These are phyloP conservation scores for Alviniconcha marisindica DNA, from an alignment of 1,140 invertebrate genomes.

Conservation along the genomic window DNA sequence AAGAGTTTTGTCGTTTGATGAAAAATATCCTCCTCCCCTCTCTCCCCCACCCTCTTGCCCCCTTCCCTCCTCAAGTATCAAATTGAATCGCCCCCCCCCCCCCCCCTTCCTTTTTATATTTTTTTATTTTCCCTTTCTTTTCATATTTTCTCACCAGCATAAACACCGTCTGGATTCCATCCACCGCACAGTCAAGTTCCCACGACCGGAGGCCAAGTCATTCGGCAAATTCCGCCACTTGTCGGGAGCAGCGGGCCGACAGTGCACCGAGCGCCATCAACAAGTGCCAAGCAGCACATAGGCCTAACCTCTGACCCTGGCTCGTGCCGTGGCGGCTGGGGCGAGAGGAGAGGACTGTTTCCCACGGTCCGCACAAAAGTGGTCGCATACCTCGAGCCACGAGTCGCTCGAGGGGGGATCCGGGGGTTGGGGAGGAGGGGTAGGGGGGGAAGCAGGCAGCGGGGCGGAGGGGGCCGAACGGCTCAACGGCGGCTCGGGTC, in stretches of 20 bases:
- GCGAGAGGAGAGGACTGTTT: constrained; percentile 1
- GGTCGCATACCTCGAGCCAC: constrained; percentile 31
- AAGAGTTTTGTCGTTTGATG: too few relatives aligned
- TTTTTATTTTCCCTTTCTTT: too few relatives aligned
- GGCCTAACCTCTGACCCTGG: neutral
- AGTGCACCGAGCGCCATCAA: constrained; percentile 10
- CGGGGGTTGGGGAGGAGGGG: neutral
- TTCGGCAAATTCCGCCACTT: neutral
- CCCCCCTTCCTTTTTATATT: too few relatives aligned
- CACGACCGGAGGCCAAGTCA: neutral
- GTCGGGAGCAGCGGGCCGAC: neutral
- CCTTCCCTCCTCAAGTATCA: too few relatives aligned
- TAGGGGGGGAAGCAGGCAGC: constrained; percentile 33
- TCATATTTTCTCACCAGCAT: neutral
- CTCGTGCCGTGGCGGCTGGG: constrained; percentile 32
- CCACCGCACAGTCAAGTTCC: neutral
- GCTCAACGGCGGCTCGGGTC: constrained; percentile 51
- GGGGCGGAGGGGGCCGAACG: constrained; percentile 44
- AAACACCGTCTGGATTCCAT: neutral
- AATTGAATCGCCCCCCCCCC: too few relatives aligned
- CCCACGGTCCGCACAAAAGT: constrained; percentile 27
- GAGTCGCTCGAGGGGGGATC: constrained; percentile 15
- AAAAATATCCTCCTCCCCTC: neutral
- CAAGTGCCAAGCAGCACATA: constrained; percentile 16
- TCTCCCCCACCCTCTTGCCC: neutral